A percentile compares a stretch with the other conserved stretches of the same genome.
These are phyloP conservation scores for honey bee (Apis mellifera) DNA, from an alignment of 1,140 invertebrate genomes.

Conservation along the genomic window DNA sequence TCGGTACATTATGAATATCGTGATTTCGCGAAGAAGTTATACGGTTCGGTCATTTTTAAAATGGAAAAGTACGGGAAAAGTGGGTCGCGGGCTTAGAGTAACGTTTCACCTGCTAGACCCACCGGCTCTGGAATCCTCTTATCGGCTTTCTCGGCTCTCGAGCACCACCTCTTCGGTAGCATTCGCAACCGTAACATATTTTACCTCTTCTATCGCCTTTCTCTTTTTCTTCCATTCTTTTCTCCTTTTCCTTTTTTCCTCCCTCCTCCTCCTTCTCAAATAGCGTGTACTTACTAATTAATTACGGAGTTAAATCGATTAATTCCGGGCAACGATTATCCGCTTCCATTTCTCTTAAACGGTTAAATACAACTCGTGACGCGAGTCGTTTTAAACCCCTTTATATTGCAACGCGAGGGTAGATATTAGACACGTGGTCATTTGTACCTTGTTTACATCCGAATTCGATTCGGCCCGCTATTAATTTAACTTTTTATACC, in stretches of 20 bases:
- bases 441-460: background rate
- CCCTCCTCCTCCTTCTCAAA: background rate
- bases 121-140: constrained; percentile 40
- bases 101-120: background rate
- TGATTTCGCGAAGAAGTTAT: constrained; percentile 66
- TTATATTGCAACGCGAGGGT: too few species aligned
- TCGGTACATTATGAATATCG: constrained; percentile 72
- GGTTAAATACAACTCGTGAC: background rate
- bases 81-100: constrained; percentile 34
- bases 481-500: too few species aligned
- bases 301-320: background rate
- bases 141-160: constrained; percentile 36
- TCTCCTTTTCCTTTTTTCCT: too few species aligned
- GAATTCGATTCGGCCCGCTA: background rate
- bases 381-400: background rate
- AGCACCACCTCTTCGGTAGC: constrained; percentile 28
- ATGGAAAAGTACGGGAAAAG: constrained; percentile 48
- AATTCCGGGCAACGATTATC: background rate
- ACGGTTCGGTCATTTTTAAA: constrained; percentile 61
- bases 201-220: background rate
- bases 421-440: background rate
- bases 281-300: constrained; percentile 18
- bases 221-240: too few species aligned
- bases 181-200: background rate
- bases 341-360: background rate